A percentile compares a stretch with the other conserved stretches of the same genome.
phyloP scores from a whole-genome alignment of 2,113 vertebrate genomes.

The Irena cyanogastra region DNA sequence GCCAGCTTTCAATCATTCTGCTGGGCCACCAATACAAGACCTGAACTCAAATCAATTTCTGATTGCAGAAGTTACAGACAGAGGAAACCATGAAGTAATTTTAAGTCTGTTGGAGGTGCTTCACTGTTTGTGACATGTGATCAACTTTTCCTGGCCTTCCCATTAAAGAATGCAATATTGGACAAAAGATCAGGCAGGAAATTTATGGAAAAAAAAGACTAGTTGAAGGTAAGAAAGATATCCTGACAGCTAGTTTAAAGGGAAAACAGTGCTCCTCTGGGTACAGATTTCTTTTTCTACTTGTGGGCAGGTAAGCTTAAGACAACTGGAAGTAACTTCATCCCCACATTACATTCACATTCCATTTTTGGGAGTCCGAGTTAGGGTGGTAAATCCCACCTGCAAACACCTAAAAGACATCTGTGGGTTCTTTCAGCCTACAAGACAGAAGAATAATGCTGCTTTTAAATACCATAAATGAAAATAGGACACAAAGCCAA shows the following conservation, averaged over 20 bases:
- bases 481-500: conserved; percentile 45
- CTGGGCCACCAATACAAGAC: not conserved
- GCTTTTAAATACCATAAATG: conserved; percentile 52
- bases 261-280: not conserved
- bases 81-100: not conserved
- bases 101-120: not conserved
- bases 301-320: not conserved
- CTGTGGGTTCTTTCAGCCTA: conserved; percentile 49
- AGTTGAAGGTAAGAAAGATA: not conserved
- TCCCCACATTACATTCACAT: not conserved
- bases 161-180: not conserved
- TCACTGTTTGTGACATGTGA: not conserved
- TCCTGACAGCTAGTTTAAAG: not conserved
- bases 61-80: not conserved
- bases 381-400: not conserved
- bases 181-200: conserved; percentile 6
- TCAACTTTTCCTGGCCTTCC: not conserved
- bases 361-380: not conserved
- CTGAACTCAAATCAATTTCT: not conserved
- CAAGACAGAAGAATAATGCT: conserved; percentile 41
- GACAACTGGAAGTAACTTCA: not conserved
- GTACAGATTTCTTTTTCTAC: not conserved
- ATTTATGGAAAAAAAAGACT: not conserved
- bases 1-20: not conserved
- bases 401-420: conserved; percentile 35